phyloP scores from a whole-genome alignment of 2,113 vertebrate genomes.

The Ptilonorhynchus violaceus region DNA sequence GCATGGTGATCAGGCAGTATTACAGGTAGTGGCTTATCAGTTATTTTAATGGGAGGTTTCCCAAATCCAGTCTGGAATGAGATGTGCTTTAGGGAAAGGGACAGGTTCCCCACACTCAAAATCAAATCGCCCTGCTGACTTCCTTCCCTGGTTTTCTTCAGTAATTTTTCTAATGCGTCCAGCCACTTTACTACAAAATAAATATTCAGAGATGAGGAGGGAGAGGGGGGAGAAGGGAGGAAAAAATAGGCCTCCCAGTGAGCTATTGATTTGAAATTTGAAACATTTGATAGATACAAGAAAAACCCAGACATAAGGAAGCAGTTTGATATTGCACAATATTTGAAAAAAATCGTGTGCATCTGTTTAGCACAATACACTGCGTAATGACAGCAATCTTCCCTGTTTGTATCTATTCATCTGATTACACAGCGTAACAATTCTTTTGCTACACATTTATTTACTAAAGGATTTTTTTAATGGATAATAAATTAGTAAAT shows the following conservation, averaged over 20 bases:
- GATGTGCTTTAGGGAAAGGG: constrained; percentile 71
- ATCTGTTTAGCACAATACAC: constrained; percentile 78
- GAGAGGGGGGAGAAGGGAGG: background rate
- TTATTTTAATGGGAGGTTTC: constrained; percentile 83
- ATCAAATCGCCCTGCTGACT: constrained; percentile 72
- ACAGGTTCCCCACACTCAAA: constrained; percentile 80
- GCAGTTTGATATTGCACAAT: constrained; percentile 65
- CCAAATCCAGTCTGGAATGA: constrained; percentile 79
- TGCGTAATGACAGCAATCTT: constrained; percentile 80
- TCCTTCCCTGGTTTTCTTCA: constrained; percentile 73
- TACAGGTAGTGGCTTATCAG: constrained; percentile 78
- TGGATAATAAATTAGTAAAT: constrained; percentile 79
- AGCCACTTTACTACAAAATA: constrained; percentile 78
- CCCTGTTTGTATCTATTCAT: constrained; percentile 77
- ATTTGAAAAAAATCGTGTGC: constrained; percentile 72
- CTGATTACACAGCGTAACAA: constrained; percentile 76
- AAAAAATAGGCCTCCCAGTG: constrained; percentile 48
- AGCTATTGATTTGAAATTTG: constrained; percentile 73
- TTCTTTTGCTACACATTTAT: constrained; percentile 77
- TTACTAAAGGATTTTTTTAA: constrained; percentile 72
- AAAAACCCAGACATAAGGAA: constrained; percentile 68
- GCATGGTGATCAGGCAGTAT: constrained; percentile 76
- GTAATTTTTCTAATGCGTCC: constrained; percentile 77
- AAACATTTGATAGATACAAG: constrained; percentile 74
- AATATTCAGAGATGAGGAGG: constrained; percentile 74